phyloP scores from a whole-genome alignment of 2,113 vertebrate genomes.

The Burhinus bistriatus region DNA sequence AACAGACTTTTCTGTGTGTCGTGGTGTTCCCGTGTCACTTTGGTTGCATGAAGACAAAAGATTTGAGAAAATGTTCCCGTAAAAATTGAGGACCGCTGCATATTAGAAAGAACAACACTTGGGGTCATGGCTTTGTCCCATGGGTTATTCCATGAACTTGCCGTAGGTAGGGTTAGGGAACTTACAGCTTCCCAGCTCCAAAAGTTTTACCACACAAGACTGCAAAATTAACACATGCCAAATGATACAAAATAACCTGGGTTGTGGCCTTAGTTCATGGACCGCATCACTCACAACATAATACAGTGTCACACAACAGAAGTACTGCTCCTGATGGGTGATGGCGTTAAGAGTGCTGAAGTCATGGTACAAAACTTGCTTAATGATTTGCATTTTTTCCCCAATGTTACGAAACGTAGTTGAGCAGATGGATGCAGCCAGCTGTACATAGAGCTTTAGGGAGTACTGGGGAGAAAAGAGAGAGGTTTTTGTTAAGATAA shows the following conservation, averaged over 20 bases:
- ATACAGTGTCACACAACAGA: not conserved
- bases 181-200: not conserved
- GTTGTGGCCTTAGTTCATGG: not conserved
- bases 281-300: not conserved
- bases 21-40: not conserved
- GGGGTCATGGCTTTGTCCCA: not conserved
- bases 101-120: not conserved
- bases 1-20: not conserved
- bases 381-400: constrained; percentile 24
- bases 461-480: constrained; percentile 47
- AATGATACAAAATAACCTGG: not conserved
- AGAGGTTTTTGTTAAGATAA: constrained; percentile 45
- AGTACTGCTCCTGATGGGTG: not conserved
- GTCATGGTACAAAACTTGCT: constrained; percentile 23
- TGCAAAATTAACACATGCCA: not conserved
- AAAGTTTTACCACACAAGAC: not conserved
- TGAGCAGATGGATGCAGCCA: constrained; percentile 82
- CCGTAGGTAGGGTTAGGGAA: not conserved
- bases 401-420: constrained; percentile 36
- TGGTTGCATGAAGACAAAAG: not conserved
- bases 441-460: constrained; percentile 73
- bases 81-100: not conserved
- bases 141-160: not conserved
- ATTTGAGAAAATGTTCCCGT: not conserved
- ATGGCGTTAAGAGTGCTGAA: not conserved